Evolutionary conservation across 1,140 invertebrate genomes (phyloP).

Genomic region (Lepidurus apus): DNA sequence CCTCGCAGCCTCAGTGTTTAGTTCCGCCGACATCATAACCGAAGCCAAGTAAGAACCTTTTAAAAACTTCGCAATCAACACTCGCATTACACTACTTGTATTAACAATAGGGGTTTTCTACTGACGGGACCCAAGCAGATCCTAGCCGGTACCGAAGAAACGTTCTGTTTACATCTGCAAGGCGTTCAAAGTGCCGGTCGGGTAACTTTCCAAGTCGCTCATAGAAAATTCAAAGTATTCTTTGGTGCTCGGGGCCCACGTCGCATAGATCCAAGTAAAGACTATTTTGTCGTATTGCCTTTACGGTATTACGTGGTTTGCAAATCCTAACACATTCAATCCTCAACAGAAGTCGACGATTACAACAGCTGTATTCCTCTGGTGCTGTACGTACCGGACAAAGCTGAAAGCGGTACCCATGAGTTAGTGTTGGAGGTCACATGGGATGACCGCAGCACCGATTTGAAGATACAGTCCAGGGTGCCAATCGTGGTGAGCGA

Average conservation of each 20-base stretch:
- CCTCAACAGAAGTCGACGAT: slow-evolving; percentile 45
- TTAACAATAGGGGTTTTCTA: slow-evolving; percentile 43
- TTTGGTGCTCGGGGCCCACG: not conserved
- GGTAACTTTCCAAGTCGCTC: slow-evolving; percentile 42
- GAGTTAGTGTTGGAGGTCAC: slow-evolving; percentile 45
- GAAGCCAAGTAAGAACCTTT: not conserved
- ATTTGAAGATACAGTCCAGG: slow-evolving; percentile 49
- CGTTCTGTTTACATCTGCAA: slow-evolving; percentile 47
- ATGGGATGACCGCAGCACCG: slow-evolving; percentile 50
- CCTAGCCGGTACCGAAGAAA: slow-evolving; percentile 45
- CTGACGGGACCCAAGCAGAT: slow-evolving; percentile 47
- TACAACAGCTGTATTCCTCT: slow-evolving; percentile 43
- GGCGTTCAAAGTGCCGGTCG: slow-evolving; percentile 47
- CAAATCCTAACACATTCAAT: slow-evolving; percentile 44
- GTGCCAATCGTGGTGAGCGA: slow-evolving; percentile 44
- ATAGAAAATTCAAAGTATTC: not conserved
- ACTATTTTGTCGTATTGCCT: not conserved
- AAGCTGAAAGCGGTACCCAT: not conserved
- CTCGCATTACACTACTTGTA: not conserved
- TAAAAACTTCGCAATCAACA: not conserved
- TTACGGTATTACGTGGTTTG: slow-evolving; percentile 24
- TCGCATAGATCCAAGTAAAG: not conserved
- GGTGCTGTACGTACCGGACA: slow-evolving; percentile 39
- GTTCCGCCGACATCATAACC: too few species aligned
- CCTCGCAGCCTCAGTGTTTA: not conserved